phyloP scores from a whole-genome alignment of 2,888 invertebrate species.

The Congeria kusceri region DNA sequence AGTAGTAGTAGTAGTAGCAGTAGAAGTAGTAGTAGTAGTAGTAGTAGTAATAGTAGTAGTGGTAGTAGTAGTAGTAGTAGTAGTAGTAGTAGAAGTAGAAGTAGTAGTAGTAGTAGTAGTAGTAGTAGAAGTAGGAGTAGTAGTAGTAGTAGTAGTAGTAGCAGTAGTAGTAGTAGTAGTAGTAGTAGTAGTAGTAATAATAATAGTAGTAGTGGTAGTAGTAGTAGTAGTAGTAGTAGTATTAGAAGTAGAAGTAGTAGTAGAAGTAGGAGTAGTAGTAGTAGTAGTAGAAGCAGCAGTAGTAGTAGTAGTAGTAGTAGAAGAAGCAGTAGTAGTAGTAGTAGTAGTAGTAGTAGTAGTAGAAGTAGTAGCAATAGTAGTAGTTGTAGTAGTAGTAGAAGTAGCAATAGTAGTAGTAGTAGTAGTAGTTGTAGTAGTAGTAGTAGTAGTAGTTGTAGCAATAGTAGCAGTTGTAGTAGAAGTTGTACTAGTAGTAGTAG shows the following conservation, averaged over 20 bases:
- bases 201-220: slow-evolving; percentile 28
- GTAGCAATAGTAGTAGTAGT: no score
- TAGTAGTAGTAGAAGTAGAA: slow-evolving; percentile 9
- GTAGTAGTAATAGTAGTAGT: slow-evolving; percentile 9
- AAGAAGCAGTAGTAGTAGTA: slow-evolving; percentile 2
- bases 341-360: slow-evolving; percentile 12
- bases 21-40: slow-evolving; percentile 19
- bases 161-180: slow-evolving; percentile 29
- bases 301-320: slow-evolving; percentile 5
- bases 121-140: not conserved
- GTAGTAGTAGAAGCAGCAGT: no score
- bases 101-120: slow-evolving; percentile 15
- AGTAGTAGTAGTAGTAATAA: slow-evolving; percentile 31
- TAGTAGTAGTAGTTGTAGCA: no score
- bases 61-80: slow-evolving; percentile 11
- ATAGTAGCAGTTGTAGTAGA: no score
- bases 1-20: slow-evolving; percentile 16
- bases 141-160: slow-evolving; percentile 22
- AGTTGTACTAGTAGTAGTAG: no score
- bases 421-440: no score
- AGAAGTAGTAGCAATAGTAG: slow-evolving; percentile 8
- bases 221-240: slow-evolving; percentile 34
- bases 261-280: not conserved
- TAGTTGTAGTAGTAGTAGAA: not conserved
- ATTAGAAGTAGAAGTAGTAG: slow-evolving; percentile 10